Percentiles rank a stretch among this genome's conserved stretches.
Evolutionary conservation across 2,113 vertebrate genomes (phyloP).

Genomic region (human): GRCh38 chr6:148494501-148495000

Average conservation of each 20-base stretch:
- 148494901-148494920: not conserved
- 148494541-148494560: no score
- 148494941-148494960: slow-evolving; percentile 60
- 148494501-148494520: not conserved
- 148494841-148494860: slow-evolving; percentile 47
- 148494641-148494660: not conserved
- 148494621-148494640: no score
- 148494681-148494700: not conserved
- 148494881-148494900: not conserved
- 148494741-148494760: not conserved
- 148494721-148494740: not conserved
- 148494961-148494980: not conserved
- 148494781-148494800: not conserved
- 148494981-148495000: not conserved
- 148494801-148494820: not conserved
- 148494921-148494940: not conserved
- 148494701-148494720: not conserved
- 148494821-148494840: not conserved
- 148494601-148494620: no score
- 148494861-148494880: not conserved
- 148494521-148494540: no score
- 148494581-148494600: no score
- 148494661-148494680: not conserved
- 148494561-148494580: no score
- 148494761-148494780: not conserved